Conservation (phyloP, 2,888 invertebrate species). For the Megamerina dolium region DNA sequence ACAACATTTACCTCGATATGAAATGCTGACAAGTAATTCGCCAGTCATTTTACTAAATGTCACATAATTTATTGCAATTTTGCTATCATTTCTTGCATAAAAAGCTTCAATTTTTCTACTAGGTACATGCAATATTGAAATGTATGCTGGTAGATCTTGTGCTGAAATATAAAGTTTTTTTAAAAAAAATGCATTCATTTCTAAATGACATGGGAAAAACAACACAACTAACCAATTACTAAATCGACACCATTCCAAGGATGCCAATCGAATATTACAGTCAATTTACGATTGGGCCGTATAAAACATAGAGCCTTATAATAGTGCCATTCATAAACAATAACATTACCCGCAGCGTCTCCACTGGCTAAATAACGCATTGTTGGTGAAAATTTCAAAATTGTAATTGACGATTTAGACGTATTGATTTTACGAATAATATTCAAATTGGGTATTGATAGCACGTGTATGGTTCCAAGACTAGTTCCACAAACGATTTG, state of each 20-base stretch:
- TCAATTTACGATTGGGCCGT: constrained; percentile 24
- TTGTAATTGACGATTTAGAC: constrained; percentile 28
- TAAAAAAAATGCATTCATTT: background rate
- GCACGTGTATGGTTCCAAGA: constrained; percentile 31
- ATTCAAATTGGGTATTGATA: constrained; percentile 25
- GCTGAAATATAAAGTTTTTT: no score
- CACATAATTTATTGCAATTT: constrained; percentile 39
- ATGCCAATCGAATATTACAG: constrained; percentile 48
- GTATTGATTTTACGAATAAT: constrained; percentile 24
- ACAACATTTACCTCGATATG: constrained; percentile 30
- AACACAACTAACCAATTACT: constrained; percentile 37
- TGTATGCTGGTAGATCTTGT: constrained; percentile 36
- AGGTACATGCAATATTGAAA: constrained; percentile 38
- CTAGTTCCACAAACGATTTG: constrained; percentile 39
- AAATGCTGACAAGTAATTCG: constrained; percentile 47
- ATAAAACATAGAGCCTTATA: constrained; percentile 29
- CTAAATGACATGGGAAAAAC: background rate
- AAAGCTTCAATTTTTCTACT: constrained; percentile 38
- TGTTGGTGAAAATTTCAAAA: constrained; percentile 38
- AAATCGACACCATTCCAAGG: constrained; percentile 49
- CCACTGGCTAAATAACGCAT: constrained; percentile 39
- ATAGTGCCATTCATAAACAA: constrained; percentile 30
- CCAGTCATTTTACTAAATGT: constrained; percentile 48
- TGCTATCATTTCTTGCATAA: constrained; percentile 36
- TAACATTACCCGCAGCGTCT: constrained; percentile 36